Percentiles rank a stretch among this genome's conserved stretches.
Evolutionary conservation across 2,888 invertebrate genomes (phyloP).

Genomic region (Drosophila nr. medialis): DNA sequence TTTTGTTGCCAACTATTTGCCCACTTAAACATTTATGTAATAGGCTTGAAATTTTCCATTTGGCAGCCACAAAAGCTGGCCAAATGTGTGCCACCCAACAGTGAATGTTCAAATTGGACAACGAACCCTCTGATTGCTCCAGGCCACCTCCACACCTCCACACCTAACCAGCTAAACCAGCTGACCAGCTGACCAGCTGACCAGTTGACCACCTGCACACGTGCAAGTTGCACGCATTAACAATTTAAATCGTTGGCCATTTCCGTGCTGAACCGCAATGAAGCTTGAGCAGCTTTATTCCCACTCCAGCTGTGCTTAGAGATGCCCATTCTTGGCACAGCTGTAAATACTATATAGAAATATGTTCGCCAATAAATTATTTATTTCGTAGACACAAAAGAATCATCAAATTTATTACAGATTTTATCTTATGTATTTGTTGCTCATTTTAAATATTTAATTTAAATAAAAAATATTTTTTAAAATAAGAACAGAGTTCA

Average conservation of each 20-base stretch:
- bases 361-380: neutral
- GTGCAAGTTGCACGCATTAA: conserved; percentile 60
- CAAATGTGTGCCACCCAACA: conserved; percentile 49
- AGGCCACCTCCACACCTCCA: neutral
- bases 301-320: conserved; percentile 18
- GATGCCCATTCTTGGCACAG: conserved; percentile 24
- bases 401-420: neutral
- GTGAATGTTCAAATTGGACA: conserved; percentile 19
- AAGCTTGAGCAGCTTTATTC: conserved; percentile 54
- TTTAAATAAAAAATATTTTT: neutral
- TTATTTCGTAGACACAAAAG: neutral
- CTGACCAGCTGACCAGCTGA: conserved; percentile 7
- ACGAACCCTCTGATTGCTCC: conserved; percentile 10
- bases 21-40: conserved; percentile 78
- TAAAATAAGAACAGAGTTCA: neutral
- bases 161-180: conserved; percentile 2
- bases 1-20: conserved; percentile 63
- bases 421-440: neutral
- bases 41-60: conserved; percentile 76
- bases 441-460: neutral
- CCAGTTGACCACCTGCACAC: conserved; percentile 9
- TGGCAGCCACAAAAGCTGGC: conserved; percentile 62
- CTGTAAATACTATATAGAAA: neutral
- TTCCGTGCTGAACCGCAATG: conserved; percentile 59
- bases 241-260: conserved; percentile 63